Evolutionary conservation across 2,888 invertebrate species (phyloP), one percentile per base, ranked within the genome.

Genomic region (Drosophila picticornis): DNA sequence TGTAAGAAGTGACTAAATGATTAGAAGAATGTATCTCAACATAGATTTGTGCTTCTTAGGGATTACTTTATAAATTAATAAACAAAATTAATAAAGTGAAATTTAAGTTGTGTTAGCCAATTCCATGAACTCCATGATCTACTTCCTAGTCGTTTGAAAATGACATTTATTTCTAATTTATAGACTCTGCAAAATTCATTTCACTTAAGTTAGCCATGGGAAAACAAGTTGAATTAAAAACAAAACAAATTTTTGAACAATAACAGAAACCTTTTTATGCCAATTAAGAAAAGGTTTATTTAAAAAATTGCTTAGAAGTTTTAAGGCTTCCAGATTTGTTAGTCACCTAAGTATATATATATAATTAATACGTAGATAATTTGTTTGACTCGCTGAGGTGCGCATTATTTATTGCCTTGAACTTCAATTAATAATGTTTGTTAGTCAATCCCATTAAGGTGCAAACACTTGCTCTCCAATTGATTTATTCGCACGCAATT

Each of bases 361-460:
- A 43, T 43, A 7, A 16, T 9, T 7, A 46, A 16, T 16, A 16
- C 7, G 22, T 46, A 9, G 1, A 2, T 25, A 25, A 2, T 1
- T 25, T 46, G 22, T 4, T 46, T 16, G 27, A 16, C 46, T 48
- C 29, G 2, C 29, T n/a, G 29, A 9, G 13, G 4, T 56, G 5
- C 4, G 1, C 25, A 38, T 9, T 57, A 34, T 25, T 67, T 27
- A 4, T 22, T 31, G 16, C 56, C 63, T n/a, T 75, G 80, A 77
- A 31, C 80, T 69, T 80, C 34, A 46, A 31, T 52, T 31, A 27
- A 6, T 10, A 6, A 16, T 13, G 25, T 19, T 7, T 36, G 40
- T 31, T 56, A 50, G 10, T 38, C 13, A 60, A 56, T 57, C 38
- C 19, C 13, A 67, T 46, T 1, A 22, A 53, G 25, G n/a, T 22